Conservation (phyloP, 2,888 invertebrate genomes). For the Drosophila putrida region DNA sequence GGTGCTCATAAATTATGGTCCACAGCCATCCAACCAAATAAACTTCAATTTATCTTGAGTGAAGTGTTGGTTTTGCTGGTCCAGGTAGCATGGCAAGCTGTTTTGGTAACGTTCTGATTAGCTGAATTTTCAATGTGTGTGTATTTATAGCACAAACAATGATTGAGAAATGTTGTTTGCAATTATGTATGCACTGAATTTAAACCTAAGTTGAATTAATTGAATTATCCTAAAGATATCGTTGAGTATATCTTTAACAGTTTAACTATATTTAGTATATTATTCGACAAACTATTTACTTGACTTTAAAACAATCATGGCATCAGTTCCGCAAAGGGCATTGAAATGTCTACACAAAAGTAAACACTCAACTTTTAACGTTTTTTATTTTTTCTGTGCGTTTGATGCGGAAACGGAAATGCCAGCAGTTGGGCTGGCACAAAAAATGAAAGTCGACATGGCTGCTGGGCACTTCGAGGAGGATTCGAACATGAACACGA, state of each 20-base stretch:
- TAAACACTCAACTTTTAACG: constrained; percentile 30
- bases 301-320: constrained; percentile 7
- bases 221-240: too few relatives aligned
- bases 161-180: neutral
- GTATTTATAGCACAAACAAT: neutral
- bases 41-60: constrained; percentile 71
- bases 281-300: neutral
- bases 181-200: too few relatives aligned
- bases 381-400: constrained; percentile 27
- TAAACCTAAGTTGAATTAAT: too few relatives aligned
- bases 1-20: constrained; percentile 73
- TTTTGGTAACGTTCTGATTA: constrained; percentile 13
- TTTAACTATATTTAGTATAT: too few relatives aligned
- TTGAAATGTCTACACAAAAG: constrained; percentile 30
- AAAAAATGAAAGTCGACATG: constrained; percentile 24
- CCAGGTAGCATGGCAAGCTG: constrained; percentile 7
- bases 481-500: constrained; percentile 9
- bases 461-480: constrained; percentile 39
- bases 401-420: constrained; percentile 72
- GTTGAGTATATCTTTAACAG: too few relatives aligned
- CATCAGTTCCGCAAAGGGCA: constrained; percentile 29
- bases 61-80: constrained; percentile 10
- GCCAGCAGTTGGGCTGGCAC: constrained; percentile 37
- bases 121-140: constrained; percentile 2
- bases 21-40: constrained; percentile 58